Percentiles rank a stretch among this genome's conserved stretches.
phyloP scores from a whole-genome alignment of 2,888 invertebrate genomes.

The Agrotis exclamationis region DNA sequence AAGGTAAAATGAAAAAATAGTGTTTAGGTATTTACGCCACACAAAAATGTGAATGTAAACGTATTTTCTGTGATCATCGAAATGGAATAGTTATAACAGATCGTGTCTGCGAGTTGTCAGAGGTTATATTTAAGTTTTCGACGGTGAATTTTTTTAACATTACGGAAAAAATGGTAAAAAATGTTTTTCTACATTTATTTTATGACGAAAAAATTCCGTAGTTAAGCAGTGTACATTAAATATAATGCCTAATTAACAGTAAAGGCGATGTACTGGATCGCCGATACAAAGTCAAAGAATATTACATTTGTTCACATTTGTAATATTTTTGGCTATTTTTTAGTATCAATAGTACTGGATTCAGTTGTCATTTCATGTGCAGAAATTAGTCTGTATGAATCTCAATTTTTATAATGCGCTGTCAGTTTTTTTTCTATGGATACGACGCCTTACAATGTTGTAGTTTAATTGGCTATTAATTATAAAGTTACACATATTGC shows the following conservation, averaged over 20 bases:
- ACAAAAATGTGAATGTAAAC: conserved; percentile 73
- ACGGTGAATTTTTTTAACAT: conserved; percentile 86
- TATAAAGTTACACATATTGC: conserved; percentile 75
- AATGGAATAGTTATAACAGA: conserved; percentile 86
- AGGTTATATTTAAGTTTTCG: conserved; percentile 87
- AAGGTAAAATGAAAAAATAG: conserved; percentile 72
- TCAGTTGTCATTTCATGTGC: conserved; percentile 76
- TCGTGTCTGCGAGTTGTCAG: conserved; percentile 85
- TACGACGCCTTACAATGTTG: conserved; percentile 76
- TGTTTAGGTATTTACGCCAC: conserved; percentile 68
- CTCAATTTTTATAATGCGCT: conserved; percentile 80
- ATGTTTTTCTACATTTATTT: conserved; percentile 87
- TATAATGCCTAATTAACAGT: conserved; percentile 85
- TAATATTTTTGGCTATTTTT: conserved; percentile 67
- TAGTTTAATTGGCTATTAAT: conserved; percentile 84
- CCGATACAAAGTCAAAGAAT: conserved; percentile 56
- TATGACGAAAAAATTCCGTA: conserved; percentile 86
- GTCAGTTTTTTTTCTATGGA: conserved; percentile 83
- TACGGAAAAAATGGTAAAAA: conserved; percentile 74
- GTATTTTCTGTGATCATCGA: conserved; percentile 88
- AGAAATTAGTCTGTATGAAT: conserved; percentile 51
- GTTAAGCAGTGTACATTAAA: conserved; percentile 89
- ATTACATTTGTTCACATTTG: conserved; percentile 65
- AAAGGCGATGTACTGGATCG: conserved; percentile 69
- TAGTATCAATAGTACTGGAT: conserved; percentile 89